Base-by-base conservation (phyloP, 2,888 invertebrate genomes). In the Aelia acuminata region DNA sequence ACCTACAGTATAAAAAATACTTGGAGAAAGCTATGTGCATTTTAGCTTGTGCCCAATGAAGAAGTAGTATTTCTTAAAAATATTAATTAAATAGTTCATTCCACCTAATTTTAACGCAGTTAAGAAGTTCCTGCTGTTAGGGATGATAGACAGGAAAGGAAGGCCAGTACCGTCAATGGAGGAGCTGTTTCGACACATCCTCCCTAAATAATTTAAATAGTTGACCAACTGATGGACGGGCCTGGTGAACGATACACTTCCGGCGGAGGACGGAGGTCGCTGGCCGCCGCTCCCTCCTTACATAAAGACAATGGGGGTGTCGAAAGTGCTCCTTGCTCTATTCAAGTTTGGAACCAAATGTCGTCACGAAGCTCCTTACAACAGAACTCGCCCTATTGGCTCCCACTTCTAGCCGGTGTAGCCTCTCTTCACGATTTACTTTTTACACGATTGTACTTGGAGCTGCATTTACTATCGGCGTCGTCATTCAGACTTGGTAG, bases 251-350 rank as follows among this genome's bases (percentile, higher is more conserved):
- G 86, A 47, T 63, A 57, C 86, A 86, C 63, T 86, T 86, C 86
- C 86, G 57, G 49, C n/a, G 26, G 85, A 48, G 49, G 57, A 84
- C 18, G 84, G 86, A 63, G 86, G 86, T 86, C 86, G 86, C 57
- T 86, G 86, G 63, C 86, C 86, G 49, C 63, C 49, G 57, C 39
- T 43, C 47, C 85, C 35, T 57, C 43, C 86, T 85, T 85, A 85
- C 50, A 50, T 85, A 85, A 85, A 85, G 85, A 85, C 85, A 85
- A 85, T 85, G 50, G 85, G 53, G 22, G 50, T 85, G 85, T 85
- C 85, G 85, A 85, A 85, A 85, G 85, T 85, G 31, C 31, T 50
- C 53, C 31, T 85, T 50, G 85, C 49, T 85, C 50, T 85, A 85
- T 85, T 85, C 85, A 85, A 75, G 75, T 50, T 85, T 50, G 50